These are phyloP conservation scores for Drosophila rellima DNA, from an alignment of 2,888 invertebrate genomes.

Conservation along the genomic window DNA sequence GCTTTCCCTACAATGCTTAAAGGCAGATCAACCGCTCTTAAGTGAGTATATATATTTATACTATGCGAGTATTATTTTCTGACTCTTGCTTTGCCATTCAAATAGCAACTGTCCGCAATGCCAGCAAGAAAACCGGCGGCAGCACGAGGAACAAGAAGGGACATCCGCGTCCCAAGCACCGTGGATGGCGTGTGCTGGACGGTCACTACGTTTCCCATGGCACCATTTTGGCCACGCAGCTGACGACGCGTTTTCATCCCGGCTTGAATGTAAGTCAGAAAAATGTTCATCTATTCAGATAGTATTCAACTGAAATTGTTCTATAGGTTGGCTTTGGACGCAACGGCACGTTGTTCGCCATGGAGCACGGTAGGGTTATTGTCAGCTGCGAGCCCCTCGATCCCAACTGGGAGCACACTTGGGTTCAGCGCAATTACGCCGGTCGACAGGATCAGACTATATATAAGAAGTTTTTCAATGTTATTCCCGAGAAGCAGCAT, in stretches of 20 bases:
- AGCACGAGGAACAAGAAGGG: slow-evolving; percentile 90
- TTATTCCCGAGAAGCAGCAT: slow-evolving; percentile 92
- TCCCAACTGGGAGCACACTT: slow-evolving; percentile 91
- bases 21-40: slow-evolving; percentile 78
- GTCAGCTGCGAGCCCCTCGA: slow-evolving; percentile 93
- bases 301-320: accelerated
- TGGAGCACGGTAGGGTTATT: slow-evolving; percentile 92
- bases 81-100: background rate
- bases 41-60: slow-evolving; percentile 61
- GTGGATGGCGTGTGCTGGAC: slow-evolving; percentile 92
- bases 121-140: slow-evolving; percentile 91
- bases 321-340: slow-evolving; percentile 92
- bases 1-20: slow-evolving; percentile 77
- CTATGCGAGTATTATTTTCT: background rate
- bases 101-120: slow-evolving; percentile 86
- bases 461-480: slow-evolving; percentile 94
- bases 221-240: slow-evolving; percentile 90
- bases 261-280: slow-evolving; percentile 89
- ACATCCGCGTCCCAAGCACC: slow-evolving; percentile 90
- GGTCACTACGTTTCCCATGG: slow-evolving; percentile 89
- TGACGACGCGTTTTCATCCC: slow-evolving; percentile 91
- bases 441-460: slow-evolving; percentile 89
- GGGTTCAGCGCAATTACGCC: slow-evolving; percentile 89
- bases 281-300: accelerated
- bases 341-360: slow-evolving; percentile 92